These are phyloP conservation scores for Cervus canadensis DNA, from an alignment of 2,113 vertebrate species.

Conservation along the genomic window DNA sequence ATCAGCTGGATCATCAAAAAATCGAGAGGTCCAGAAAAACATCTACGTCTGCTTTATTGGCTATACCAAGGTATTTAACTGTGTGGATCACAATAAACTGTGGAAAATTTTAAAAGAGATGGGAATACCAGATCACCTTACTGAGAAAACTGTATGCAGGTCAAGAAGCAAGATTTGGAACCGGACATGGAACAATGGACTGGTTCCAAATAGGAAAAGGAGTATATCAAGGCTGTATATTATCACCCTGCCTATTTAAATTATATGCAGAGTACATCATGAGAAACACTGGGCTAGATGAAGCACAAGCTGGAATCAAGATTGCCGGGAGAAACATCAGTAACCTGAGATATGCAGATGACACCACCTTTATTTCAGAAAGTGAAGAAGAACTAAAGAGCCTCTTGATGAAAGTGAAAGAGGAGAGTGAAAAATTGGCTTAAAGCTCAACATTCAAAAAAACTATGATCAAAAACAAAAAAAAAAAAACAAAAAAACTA, in stretches of 20 bases:
- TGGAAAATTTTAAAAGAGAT: neutral
- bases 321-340: rapidly evolving
- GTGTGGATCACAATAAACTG: neutral
- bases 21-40: neutral
- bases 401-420: neutral
- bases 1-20: neutral
- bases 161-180: neutral
- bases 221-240: neutral
- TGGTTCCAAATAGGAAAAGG: neutral
- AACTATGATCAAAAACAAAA: neutral
- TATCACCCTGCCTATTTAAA: neutral
- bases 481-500: neutral
- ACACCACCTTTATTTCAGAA: neutral
- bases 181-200: neutral
- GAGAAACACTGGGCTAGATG: neutral
- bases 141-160: neutral
- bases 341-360: neutral
- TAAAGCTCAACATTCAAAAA: neutral
- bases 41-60: neutral
- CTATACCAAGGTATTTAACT: neutral
- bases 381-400: neutral
- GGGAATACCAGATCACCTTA: neutral
- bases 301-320: neutral
- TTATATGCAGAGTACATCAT: neutral
- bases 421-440: neutral